Conservation (phyloP, 1,140 invertebrate species). For the Drosophila persimilis region DNA sequence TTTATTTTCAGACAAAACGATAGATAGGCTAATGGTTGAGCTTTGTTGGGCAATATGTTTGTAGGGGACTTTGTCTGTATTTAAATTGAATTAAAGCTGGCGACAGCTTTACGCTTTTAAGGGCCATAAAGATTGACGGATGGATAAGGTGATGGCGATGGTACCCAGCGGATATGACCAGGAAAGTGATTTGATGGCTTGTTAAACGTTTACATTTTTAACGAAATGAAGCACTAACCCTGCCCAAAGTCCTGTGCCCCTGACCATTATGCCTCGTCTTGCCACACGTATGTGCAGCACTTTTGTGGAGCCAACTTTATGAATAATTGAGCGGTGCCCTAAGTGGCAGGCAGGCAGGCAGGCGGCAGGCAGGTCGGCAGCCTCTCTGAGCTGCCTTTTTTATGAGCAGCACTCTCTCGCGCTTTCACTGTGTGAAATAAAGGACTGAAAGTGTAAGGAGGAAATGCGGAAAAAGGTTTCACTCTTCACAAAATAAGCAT, state of each 20-base stretch:
- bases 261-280: slow-evolving; percentile 28
- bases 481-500: slow-evolving; percentile 55
- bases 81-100: slow-evolving; percentile 13
- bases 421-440: slow-evolving; percentile 19
- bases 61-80: background rate
- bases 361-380: background rate
- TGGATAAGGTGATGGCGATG: slow-evolving; percentile 4
- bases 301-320: slow-evolving; percentile 53
- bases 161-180: slow-evolving; percentile 2
- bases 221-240: slow-evolving; percentile 6
- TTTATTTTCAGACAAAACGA: background rate
- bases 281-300: slow-evolving; percentile 29
- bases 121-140: slow-evolving; percentile 18
- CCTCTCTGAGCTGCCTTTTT: slow-evolving; percentile 46
- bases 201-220: slow-evolving; percentile 43
- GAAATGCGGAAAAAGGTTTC: slow-evolving; percentile 24
- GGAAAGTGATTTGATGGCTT: slow-evolving; percentile 39
- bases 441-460: slow-evolving; percentile 35
- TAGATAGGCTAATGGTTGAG: slow-evolving; percentile 2
- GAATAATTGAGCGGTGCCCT: slow-evolving; percentile 65
- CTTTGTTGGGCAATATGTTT: background rate
- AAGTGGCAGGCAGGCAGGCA: slow-evolving; percentile 37
- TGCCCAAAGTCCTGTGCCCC: background rate
- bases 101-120: slow-evolving; percentile 19
- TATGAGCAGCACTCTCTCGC: slow-evolving; percentile 28